phyloP scores from a whole-genome alignment of 2,888 invertebrate genomes.

The Sarcophaga carnaria region DNA sequence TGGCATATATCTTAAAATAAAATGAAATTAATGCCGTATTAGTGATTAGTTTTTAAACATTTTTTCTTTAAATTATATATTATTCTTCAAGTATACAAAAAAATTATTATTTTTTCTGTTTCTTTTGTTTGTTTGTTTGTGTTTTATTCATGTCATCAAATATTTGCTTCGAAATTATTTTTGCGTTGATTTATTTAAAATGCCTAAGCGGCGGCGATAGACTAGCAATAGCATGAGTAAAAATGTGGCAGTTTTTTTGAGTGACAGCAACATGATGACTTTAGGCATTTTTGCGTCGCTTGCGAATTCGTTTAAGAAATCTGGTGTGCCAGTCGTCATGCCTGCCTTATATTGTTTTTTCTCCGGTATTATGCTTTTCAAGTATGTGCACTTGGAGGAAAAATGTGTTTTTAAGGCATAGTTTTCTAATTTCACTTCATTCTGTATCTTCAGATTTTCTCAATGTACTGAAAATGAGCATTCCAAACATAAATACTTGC shows the following conservation, averaged over 20 bases:
- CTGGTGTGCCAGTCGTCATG: constrained; percentile 17
- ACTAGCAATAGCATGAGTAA: constrained; percentile 11
- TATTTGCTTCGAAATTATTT: constrained; percentile 8
- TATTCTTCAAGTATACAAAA: constrained; percentile 9
- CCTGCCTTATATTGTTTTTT: constrained; percentile 15
- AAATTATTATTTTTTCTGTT: constrained; percentile 11
- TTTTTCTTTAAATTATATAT: neutral
- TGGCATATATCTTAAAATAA: neutral
- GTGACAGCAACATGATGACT: constrained; percentile 65
- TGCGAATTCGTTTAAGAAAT: constrained; percentile 47
- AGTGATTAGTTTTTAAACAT: constrained; percentile 25
- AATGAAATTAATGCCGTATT: constrained; percentile 45
- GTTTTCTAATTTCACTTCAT: neutral
- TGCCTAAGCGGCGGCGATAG: constrained; percentile 22
- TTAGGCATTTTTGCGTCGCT: constrained; percentile 57
- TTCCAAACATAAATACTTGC: constrained; percentile 28
- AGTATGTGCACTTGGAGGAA: too few relatives aligned
- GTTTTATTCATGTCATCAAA: constrained; percentile 20
- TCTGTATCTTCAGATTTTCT: neutral
- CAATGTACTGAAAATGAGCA: constrained; percentile 34
- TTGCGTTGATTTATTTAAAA: constrained; percentile 54
- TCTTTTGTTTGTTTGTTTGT: neutral
- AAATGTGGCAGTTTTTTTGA: constrained; percentile 62
- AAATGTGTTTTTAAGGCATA: too few relatives aligned
- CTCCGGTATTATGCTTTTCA: too few relatives aligned